phyloP scores from a whole-genome alignment of 2,113 vertebrate genomes.

The Mustela nigripes region DNA sequence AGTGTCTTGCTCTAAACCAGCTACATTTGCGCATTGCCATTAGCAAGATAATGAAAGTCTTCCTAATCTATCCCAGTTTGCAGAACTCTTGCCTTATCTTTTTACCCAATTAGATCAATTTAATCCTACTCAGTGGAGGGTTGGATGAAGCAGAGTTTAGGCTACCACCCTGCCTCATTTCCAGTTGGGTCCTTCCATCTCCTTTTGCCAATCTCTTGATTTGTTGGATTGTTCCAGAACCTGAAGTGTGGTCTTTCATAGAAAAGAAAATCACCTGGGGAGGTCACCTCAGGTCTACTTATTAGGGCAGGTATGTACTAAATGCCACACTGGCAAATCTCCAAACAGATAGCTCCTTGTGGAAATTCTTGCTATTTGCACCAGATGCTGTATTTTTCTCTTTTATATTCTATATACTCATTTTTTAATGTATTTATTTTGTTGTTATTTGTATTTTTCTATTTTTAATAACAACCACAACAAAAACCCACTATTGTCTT shows the following conservation, averaged over 20 bases:
- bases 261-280: neutral
- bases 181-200: neutral
- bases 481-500: neutral
- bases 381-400: slow-evolving; percentile 30
- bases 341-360: neutral
- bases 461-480: slow-evolving; percentile 7
- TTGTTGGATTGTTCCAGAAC: neutral
- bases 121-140: neutral
- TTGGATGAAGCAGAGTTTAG: too few species aligned
- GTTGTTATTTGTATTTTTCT: neutral
- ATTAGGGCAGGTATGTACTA: neutral
- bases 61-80: neutral
- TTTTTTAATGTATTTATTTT: neutral
- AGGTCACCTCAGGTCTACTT: neutral
- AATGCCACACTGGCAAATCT: neutral
- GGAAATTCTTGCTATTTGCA: slow-evolving; percentile 40
- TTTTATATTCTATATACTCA: neutral
- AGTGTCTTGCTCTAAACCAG: neutral
- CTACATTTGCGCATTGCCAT: neutral
- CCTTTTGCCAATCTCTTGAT: neutral
- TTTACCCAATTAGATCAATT: neutral
- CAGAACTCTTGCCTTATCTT: neutral
- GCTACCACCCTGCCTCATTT: neutral
- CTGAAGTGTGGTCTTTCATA: neutral
- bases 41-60: neutral